A percentile compares a stretch with the other conserved stretches of the same genome.
phyloP scores from a whole-genome alignment of 2,888 invertebrate genomes.

The Drosophila ezoana region DNA sequence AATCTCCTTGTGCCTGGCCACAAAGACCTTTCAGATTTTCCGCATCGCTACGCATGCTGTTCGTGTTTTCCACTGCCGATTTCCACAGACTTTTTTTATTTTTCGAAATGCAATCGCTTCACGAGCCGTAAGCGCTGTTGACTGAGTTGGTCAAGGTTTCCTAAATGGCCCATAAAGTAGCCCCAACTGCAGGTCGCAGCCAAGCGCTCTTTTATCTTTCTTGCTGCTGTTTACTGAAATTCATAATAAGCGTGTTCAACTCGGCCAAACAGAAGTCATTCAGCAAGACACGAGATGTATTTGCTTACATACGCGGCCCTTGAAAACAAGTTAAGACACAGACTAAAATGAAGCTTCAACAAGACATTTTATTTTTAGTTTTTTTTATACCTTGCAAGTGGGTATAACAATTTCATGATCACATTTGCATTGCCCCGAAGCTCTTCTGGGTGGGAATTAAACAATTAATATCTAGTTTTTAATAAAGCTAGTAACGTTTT shows the following conservation, averaged over 20 bases:
- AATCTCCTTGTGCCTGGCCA: slow-evolving; percentile 44
- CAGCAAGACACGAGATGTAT: slow-evolving; percentile 27
- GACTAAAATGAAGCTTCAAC: slow-evolving; percentile 14
- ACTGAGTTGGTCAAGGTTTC: slow-evolving; percentile 78
- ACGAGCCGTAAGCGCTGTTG: slow-evolving; percentile 44
- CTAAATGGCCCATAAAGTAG: slow-evolving; percentile 60
- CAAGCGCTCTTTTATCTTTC: slow-evolving; percentile 50
- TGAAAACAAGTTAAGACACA: slow-evolving; percentile 52
- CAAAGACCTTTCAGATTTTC: slow-evolving; percentile 72
- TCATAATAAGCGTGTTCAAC: slow-evolving; percentile 62
- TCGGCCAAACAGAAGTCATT: slow-evolving; percentile 23
- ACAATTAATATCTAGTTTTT: too few relatives aligned
- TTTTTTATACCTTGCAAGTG: neutral
- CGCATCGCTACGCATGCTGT: slow-evolving; percentile 66
- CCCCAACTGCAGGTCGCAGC: slow-evolving; percentile 40
- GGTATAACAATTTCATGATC: neutral
- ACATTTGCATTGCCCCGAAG: neutral
- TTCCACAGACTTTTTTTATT: slow-evolving; percentile 59
- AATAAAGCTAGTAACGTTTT: too few relatives aligned
- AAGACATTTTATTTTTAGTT: slow-evolving; percentile 9
- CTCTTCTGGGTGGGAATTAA: too few relatives aligned
- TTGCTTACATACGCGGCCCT: slow-evolving; percentile 49
- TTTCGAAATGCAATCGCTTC: slow-evolving; percentile 71
- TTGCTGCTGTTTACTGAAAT: slow-evolving; percentile 39
- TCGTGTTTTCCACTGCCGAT: slow-evolving; percentile 37